A percentile compares a stretch with the other conserved stretches of the same genome.
These are phyloP conservation scores for Megalops cyprinoides DNA, from an alignment of 2,797 vertebrate species.

Conservation along the genomic window DNA sequence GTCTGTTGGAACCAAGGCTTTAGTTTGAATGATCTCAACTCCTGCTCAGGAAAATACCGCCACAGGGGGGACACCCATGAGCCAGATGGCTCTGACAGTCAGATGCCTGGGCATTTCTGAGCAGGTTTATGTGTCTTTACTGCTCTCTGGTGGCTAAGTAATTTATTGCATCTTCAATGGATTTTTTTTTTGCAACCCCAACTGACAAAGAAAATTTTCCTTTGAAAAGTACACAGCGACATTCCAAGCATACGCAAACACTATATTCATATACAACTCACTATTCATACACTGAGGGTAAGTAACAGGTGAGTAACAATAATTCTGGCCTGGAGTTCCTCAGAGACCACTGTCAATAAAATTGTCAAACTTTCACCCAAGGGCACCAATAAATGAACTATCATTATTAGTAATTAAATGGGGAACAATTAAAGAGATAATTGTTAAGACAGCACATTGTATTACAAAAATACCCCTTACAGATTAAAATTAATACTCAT, in stretches of 20 bases:
- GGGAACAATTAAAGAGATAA: no score
- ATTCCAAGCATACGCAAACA: neutral
- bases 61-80: neutral
- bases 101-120: neutral
- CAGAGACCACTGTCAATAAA: no score
- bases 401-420: no score
- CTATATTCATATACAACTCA: neutral
- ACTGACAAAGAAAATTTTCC: neutral
- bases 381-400: no score
- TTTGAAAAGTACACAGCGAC: neutral
- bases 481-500: no score
- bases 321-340: neutral
- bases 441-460: no score
- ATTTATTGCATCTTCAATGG: neutral
- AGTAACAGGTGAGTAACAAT: neutral
- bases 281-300: neutral
- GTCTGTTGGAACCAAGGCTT: neutral
- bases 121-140: conserved; percentile 39
- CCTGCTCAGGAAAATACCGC: neutral
- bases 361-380: no score
- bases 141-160: conserved; percentile 52
- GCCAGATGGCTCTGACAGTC: neutral
- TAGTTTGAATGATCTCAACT: neutral
- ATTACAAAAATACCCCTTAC: no score
- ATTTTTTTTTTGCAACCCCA: neutral